These are phyloP conservation scores for Todiramphus chloris DNA, from an alignment of 2,113 vertebrate species.

Conservation along the genomic window DNA sequence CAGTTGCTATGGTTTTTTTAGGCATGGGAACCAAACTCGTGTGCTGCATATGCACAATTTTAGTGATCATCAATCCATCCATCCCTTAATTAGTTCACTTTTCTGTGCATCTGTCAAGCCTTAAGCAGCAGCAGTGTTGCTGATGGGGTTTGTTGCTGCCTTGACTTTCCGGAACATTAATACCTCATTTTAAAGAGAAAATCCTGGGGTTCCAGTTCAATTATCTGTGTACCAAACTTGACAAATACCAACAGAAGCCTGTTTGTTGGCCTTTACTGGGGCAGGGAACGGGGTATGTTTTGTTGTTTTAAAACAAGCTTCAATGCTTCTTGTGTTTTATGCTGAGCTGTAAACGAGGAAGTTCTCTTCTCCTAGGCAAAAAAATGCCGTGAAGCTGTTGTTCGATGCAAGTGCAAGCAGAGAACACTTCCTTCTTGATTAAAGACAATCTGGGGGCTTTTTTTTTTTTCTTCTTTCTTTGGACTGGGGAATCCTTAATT, in stretches of 20 bases:
- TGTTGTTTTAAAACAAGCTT: conserved; percentile 37
- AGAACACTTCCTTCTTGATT: not conserved
- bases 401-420: not conserved
- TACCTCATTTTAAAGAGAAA: not conserved
- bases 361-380: not conserved
- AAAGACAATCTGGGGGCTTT: not conserved
- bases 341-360: conserved; percentile 42
- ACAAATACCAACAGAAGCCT: not conserved
- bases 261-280: not conserved
- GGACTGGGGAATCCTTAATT: not conserved
- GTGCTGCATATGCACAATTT: not conserved
- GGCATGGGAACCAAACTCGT: not conserved
- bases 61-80: not conserved
- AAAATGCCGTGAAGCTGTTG: not conserved
- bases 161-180: not conserved
- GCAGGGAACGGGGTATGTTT: not conserved
- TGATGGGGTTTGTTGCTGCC: not conserved
- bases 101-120: not conserved
- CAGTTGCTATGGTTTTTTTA: not conserved
- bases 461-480: not conserved
- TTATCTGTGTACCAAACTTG: not conserved
- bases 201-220: not conserved
- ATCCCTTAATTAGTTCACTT: not conserved
- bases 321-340: not conserved
- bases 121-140: not conserved